Evolutionary conservation across 2,113 vertebrate species (phyloP), one percentile per base, ranked within the genome.

Genomic region (Heteronetta atricapilla): DNA sequence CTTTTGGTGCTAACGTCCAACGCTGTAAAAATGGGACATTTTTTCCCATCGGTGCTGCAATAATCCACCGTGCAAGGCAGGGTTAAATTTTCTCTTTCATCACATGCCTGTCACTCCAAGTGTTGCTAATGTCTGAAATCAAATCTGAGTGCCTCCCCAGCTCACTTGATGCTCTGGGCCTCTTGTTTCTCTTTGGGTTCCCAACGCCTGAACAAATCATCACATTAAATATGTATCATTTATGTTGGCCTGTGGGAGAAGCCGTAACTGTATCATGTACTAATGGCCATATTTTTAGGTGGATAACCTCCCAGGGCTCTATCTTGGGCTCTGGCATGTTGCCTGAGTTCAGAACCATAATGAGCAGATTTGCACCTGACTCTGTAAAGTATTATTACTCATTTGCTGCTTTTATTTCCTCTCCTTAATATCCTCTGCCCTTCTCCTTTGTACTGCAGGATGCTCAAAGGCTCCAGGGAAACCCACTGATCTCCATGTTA

Each of bases 21-120:
- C 82, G 25, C 42, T 62, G 40, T 93, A 63, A 53, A 88, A 87
- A n/a, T 36, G 31, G 55, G 19, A 58, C 16, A 20, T 72, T 83
- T 96, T 96, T 91, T 75, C 21, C 74, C 56, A 69, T 79, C 11
- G 23, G 13, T 79, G 60, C 63, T 83, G 26, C 52, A 87, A 72
- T 94, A 91, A 95, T 69, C 78, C 38, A 74, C 66, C 26, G 1
- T 85, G 73, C 58, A 93, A 92, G 68, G 33, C 79, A 89, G 89
- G 64, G 84, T 92, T 97, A 94, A 88, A 66, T 88, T 91, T 95
- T 85, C 58, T 78, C 66, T 95, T 95, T 95, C 79, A 82, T 91
- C 76, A 66, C 28, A 74, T 90, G 76, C 55, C 82, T 92, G 36
- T 91, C 53, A 56, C 72, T 95, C 56, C 64, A 86, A 92, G 55